phyloP scores from a whole-genome alignment of 1,140 invertebrate genomes.

The Megalonaias nervosa region DNA sequence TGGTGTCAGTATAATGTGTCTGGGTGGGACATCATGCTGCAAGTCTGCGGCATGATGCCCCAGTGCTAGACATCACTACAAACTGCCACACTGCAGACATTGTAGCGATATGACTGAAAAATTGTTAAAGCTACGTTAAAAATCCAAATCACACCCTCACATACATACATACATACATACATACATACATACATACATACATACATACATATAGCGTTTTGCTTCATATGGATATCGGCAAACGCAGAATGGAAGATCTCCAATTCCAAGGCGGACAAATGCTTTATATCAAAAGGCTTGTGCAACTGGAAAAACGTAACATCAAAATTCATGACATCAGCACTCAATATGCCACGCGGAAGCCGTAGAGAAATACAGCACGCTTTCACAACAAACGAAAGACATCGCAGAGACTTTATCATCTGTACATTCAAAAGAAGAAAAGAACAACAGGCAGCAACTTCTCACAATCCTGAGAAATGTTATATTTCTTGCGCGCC shows the following conservation, averaged over 20 bases:
- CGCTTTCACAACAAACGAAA: background rate
- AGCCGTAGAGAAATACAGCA: slow-evolving; percentile 9
- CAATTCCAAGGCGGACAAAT: background rate
- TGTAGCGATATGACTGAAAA: no score
- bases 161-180: no score
- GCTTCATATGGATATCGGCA: slow-evolving; percentile 11
- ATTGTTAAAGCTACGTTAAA: no score
- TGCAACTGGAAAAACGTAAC: slow-evolving; percentile 25
- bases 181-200: no score
- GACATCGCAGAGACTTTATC: slow-evolving; percentile 8
- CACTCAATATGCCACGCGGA: slow-evolving; percentile 18
- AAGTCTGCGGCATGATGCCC: no score
- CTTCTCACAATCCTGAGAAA: slow-evolving; percentile 16
- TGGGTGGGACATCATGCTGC: no score
- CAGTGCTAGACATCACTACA: no score
- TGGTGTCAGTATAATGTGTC: no score
- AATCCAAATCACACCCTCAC: no score
- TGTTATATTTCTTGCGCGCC: slow-evolving; percentile 12
- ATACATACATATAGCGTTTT: background rate
- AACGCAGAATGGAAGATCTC: slow-evolving; percentile 3
- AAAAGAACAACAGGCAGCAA: slow-evolving; percentile 15
- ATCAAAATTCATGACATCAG: slow-evolving; percentile 20
- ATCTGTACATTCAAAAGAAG: background rate
- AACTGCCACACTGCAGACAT: no score
- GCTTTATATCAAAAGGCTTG: slow-evolving; percentile 9